These are phyloP conservation scores for Platysternon megacephalum DNA, from an alignment of 2,113 vertebrate genomes.

Conservation along the genomic window DNA sequence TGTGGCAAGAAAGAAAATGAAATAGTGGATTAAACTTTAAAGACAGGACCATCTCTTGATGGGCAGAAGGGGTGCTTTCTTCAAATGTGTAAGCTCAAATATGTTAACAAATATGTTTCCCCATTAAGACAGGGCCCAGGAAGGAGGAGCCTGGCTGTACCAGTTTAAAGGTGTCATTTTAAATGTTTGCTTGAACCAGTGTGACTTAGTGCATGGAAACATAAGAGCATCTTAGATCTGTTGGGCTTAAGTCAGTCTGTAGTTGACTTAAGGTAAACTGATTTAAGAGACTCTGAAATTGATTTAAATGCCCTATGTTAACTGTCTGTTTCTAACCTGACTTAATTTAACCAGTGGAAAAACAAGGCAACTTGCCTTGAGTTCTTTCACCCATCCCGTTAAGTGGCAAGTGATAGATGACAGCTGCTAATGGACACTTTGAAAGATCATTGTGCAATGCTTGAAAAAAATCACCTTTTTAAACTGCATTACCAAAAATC, in stretches of 20 bases:
- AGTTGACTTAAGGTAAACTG: not conserved
- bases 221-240: not conserved
- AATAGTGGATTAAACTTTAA: not conserved
- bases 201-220: not conserved
- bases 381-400: not conserved
- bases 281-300: not conserved
- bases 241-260: not conserved
- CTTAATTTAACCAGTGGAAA: not conserved
- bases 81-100: not conserved
- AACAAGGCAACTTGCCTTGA: not conserved
- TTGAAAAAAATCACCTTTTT: not conserved
- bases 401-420: not conserved
- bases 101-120: not conserved
- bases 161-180: not conserved
- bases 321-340: not conserved
- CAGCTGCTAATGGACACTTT: not conserved
- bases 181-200: not conserved
- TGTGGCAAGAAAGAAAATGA: not conserved
- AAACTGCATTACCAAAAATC: not conserved
- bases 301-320: not conserved
- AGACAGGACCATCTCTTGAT: accelerated
- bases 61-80: not conserved
- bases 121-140: not conserved
- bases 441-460: not conserved
- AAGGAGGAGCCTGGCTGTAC: not conserved